Evolutionary conservation across 2,797 vertebrate genomes (phyloP).

Genomic region (Morelia viridis): DNA sequence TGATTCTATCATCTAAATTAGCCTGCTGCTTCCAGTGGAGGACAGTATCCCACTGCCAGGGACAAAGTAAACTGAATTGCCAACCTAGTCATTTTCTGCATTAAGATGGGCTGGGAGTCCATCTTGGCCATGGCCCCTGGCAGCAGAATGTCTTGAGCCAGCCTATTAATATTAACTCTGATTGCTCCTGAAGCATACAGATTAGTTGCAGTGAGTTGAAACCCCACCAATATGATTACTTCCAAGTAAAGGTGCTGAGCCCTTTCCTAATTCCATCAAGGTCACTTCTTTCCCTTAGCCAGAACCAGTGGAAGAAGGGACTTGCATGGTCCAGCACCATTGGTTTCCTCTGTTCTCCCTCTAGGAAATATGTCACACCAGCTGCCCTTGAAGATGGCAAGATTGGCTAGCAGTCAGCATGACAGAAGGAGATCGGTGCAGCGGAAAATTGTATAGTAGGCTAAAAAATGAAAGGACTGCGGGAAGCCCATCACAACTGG

Average conservation of each 20-base stretch:
- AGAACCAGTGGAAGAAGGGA: constrained; percentile 47
- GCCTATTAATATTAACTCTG: not conserved
- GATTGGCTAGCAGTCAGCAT: constrained; percentile 76
- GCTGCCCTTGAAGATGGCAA: constrained; percentile 62
- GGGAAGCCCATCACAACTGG: constrained; percentile 75
- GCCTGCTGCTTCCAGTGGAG: not conserved
- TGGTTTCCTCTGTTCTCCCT: constrained; percentile 59
- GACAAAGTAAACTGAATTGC: not conserved
- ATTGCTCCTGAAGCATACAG: not conserved
- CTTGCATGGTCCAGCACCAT: constrained; percentile 48
- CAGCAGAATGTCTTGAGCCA: not conserved
- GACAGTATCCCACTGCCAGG: not conserved
- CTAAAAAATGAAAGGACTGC: constrained; percentile 78
- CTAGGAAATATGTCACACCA: constrained; percentile 55
- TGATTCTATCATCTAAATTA: not conserved
- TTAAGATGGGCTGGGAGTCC: not conserved
- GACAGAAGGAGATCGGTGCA: constrained; percentile 79
- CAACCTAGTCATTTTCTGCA: not conserved
- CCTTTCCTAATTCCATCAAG: constrained; percentile 5
- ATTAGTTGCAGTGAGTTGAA: not conserved
- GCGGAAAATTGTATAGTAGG: constrained; percentile 82
- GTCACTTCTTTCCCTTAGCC: constrained; percentile 38
- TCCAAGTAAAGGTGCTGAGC: not conserved
- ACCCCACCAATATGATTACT: not conserved
- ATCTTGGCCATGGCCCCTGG: not conserved